Base-by-base conservation (phyloP, 2,888 invertebrate genomes). In the Heteromurus nitidus region DNA sequence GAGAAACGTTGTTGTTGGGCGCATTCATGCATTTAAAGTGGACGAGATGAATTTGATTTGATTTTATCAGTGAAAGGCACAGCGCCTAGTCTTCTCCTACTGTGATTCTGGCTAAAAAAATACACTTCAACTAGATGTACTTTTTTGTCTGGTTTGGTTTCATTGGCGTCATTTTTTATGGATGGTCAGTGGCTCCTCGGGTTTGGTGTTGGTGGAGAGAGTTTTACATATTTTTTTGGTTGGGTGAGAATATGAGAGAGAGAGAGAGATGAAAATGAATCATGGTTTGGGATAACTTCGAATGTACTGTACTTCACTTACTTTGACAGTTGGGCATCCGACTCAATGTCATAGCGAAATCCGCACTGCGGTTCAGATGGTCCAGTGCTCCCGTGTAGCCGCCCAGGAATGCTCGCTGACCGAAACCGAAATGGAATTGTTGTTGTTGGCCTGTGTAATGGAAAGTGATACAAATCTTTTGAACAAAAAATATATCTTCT, bases 371-470 rank as follows among this genome's bases (percentile, higher is more conserved):
- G 75, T 85, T 85, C 70, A 86, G 81, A 82, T 86, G 87, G 80
- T 87, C 87, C 70, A 86, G 90, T 69, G 89, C 89, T 58, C 90
- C 90, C 84, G 90, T 90, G 84, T 91, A 89, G 68, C 90, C 95
- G 88, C 96, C 95, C 80, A 95, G 94, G 90, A 95, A 95, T 73
- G 95, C 95, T 85, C 95, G 92, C 90, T 95, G 95, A 88, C 95
- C 95, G 91, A 96, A 96, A 67, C 91, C 91, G 87, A 92, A 91
- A 91, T 96, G 96, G 90, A 96, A 96, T 92, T 96, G 96, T 91
- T 96, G 96, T 91, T 96, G 96, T 91, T 95, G 95, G 91, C 96
- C 96, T 96, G n/a, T 47, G n/a, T 47, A 47, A 47, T 36, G 36
- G 36, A 16, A 47, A n/a, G n/a, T 7, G 13, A 24, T 64, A 18